Percentiles rank a stretch among this genome's conserved stretches.
Evolutionary conservation across 1,140 invertebrate genomes (phyloP).

Genomic region (Tetramorium alpestre): DNA sequence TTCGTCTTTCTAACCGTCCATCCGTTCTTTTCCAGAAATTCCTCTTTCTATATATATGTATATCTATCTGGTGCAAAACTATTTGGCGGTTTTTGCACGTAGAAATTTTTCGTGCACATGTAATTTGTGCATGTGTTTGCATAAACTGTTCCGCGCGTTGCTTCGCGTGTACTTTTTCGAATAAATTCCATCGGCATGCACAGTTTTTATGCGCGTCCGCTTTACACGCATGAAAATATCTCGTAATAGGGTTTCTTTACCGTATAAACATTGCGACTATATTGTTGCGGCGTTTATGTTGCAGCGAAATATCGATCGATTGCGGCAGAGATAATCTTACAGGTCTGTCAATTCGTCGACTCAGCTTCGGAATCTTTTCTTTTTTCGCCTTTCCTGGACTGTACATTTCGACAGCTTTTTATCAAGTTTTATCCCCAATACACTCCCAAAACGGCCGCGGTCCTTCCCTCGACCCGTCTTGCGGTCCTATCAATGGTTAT

Average conservation of each 20-base stretch:
- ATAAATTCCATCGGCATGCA: slow-evolving; percentile 18
- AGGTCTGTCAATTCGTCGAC: background rate
- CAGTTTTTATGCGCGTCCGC: background rate
- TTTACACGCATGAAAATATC: slow-evolving; percentile 23
- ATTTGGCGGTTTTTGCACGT: slow-evolving; percentile 25
- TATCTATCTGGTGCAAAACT: background rate
- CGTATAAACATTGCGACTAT: slow-evolving; percentile 21
- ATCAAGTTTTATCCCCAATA: slow-evolving; percentile 35
- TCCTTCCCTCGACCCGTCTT: background rate
- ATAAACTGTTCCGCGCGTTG: slow-evolving; percentile 11
- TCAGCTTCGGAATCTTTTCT: background rate
- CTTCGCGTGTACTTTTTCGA: slow-evolving; percentile 32
- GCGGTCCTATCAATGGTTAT: slow-evolving; percentile 52
- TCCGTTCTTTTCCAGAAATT: background rate
- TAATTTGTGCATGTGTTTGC: slow-evolving; percentile 20
- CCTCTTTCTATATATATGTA: background rate
- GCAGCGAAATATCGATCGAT: background rate
- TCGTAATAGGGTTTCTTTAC: background rate
- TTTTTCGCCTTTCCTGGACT: background rate
- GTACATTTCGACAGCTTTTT: slow-evolving; percentile 40
- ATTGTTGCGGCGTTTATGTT: background rate
- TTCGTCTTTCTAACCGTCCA: background rate
- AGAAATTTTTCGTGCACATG: slow-evolving; percentile 32
- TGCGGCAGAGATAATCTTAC: background rate
- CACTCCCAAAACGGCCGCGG: background rate